These are phyloP conservation scores for Exocentrus adspersus DNA, from an alignment of 2,888 invertebrate species.

Conservation along the genomic window DNA sequence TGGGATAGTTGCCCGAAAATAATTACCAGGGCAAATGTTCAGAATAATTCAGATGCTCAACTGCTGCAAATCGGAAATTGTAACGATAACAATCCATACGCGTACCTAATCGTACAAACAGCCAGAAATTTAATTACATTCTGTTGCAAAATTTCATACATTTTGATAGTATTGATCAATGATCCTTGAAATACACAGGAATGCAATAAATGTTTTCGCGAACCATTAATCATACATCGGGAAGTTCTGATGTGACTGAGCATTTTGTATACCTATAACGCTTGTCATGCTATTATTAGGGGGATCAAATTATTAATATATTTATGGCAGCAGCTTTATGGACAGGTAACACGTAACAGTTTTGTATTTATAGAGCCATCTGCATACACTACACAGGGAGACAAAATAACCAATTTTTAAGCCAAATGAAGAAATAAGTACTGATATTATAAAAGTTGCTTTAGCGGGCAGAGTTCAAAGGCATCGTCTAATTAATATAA, in stretches of 20 bases:
- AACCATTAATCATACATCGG: conserved; percentile 1
- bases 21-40: not conserved
- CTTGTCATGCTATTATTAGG: not conserved
- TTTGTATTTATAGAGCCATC: no score
- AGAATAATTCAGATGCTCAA: not conserved
- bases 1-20: no score
- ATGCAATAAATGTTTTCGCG: not conserved
- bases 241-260: not conserved
- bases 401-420: no score
- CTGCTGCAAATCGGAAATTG: not conserved
- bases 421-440: no score
- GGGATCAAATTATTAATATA: not conserved
- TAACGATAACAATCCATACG: not conserved
- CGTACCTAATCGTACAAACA: not conserved
- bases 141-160: not conserved
- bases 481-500: not conserved
- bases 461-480: not conserved
- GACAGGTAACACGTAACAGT: no score
- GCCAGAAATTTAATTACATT: not conserved
- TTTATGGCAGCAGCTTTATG: no score
- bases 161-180: not conserved
- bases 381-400: no score
- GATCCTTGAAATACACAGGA: not conserved
- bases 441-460: not conserved
- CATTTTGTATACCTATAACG: not conserved